These are phyloP conservation scores for Cassiopea xamachana DNA, from an alignment of 30 jellyfish, hydroid and myxozoan species.

Conservation along the genomic window DNA sequence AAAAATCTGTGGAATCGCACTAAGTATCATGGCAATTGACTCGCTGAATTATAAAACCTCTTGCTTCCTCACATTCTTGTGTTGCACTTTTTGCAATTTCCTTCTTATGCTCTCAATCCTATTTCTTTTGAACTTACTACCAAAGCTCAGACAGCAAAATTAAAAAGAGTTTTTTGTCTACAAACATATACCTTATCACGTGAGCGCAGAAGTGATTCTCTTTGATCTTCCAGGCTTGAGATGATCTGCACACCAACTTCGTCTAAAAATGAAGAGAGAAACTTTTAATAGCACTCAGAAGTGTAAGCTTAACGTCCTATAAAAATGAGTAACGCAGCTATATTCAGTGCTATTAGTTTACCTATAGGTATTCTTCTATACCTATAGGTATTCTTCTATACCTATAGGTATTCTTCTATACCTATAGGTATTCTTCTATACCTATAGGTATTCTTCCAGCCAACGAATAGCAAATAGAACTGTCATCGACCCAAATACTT, in stretches of 20 bases:
- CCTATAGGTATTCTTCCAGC: too few relatives aligned
- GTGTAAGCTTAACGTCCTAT: not conserved
- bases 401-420: too few relatives aligned
- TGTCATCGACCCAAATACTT: too few relatives aligned
- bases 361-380: too few relatives aligned
- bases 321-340: not conserved
- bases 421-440: too few relatives aligned
- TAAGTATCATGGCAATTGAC: too few relatives aligned
- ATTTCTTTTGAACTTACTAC: not conserved
- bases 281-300: not conserved
- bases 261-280: constrained; percentile 44
- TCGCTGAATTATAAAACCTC: too few relatives aligned
- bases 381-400: too few relatives aligned
- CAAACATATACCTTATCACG: constrained; percentile 72
- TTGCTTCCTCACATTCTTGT: too few relatives aligned
- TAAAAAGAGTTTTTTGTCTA: not conserved
- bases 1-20: too few relatives aligned
- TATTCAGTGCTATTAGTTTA: not conserved
- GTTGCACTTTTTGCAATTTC: not conserved
- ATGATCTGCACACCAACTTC: constrained; percentile 86
- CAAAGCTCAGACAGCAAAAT: not conserved
- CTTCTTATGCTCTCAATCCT: not conserved
- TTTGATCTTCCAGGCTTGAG: constrained; percentile 79
- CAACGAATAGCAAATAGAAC: too few relatives aligned
- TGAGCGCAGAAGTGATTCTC: constrained; percentile 82